These are phyloP conservation scores for Megaceryle alcyon DNA, from an alignment of 2,797 vertebrate species.

Conservation along the genomic window DNA sequence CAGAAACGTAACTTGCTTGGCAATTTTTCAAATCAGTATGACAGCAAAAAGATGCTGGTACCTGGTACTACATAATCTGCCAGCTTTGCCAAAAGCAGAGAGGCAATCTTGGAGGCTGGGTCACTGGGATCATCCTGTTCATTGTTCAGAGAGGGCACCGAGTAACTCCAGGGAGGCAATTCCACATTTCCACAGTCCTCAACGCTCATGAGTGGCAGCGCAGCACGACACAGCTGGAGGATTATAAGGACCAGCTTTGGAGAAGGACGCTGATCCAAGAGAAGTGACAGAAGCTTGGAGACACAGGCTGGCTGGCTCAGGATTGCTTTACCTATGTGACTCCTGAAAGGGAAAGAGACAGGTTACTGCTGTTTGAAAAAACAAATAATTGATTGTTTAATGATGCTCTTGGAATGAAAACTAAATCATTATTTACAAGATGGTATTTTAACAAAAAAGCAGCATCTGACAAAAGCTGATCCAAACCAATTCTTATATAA, in stretches of 20 bases:
- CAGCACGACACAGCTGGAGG: slow-evolving; percentile 94
- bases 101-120: slow-evolving; percentile 95
- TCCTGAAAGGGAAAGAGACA: slow-evolving; percentile 79
- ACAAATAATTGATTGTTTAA: not conserved
- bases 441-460: not conserved
- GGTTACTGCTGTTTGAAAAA: not conserved
- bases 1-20: not conserved
- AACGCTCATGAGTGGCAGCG: slow-evolving; percentile 97
- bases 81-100: slow-evolving; percentile 93
- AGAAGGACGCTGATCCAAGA: slow-evolving; percentile 96
- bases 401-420: not conserved
- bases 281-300: slow-evolving; percentile 95
- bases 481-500: not conserved
- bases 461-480: not conserved
- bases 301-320: slow-evolving; percentile 98
- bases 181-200: slow-evolving; percentile 98
- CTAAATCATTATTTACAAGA: not conserved
- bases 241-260: slow-evolving; percentile 99
- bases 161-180: slow-evolving; percentile 96
- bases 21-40: not conserved
- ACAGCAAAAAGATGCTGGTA: slow-evolving; percentile 40
- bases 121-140: slow-evolving; percentile 95
- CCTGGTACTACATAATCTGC: slow-evolving; percentile 98
- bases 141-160: slow-evolving; percentile 89
- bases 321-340: slow-evolving; percentile 98